phyloP scores from a whole-genome alignment of 2,113 vertebrate species.

The Candoia aspera region DNA sequence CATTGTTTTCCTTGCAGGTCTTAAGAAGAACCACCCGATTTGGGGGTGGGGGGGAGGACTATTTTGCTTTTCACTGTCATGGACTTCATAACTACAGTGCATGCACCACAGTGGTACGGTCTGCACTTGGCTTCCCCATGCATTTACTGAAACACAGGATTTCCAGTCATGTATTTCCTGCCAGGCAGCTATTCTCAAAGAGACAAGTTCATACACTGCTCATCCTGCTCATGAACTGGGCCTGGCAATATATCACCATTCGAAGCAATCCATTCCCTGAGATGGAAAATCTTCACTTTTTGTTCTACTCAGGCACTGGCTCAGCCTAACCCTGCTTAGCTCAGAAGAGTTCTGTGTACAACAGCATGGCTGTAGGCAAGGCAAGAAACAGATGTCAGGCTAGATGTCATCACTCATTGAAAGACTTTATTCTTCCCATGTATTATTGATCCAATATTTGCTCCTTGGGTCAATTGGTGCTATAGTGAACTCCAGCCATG shows the following conservation, averaged over 20 bases:
- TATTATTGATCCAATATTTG: constrained; percentile 56
- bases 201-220: not conserved
- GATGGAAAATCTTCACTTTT: rapidly evolving
- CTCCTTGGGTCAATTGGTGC: not conserved
- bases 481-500: constrained; percentile 26
- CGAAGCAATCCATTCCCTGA: not conserved
- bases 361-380: constrained; percentile 50
- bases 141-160: not conserved
- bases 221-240: not conserved
- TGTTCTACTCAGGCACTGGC: not conserved
- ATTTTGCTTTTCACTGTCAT: not conserved
- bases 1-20: not conserved
- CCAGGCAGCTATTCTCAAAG: rapidly evolving
- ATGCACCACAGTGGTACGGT: not conserved
- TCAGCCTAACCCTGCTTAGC: constrained; percentile 7
- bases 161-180: not conserved
- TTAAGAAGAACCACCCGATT: not conserved
- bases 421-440: constrained; percentile 47
- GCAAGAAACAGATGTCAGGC: constrained; percentile 49
- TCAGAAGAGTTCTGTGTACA: constrained; percentile 23
- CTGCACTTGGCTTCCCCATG: constrained; percentile 25
- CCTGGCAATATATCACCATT: not conserved
- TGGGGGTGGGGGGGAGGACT: constrained; percentile 9
- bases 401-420: constrained; percentile 48
- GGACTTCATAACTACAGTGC: not conserved